Conservation (phyloP, 2,113 vertebrate genomes). For the Pao palembangensis region DNA sequence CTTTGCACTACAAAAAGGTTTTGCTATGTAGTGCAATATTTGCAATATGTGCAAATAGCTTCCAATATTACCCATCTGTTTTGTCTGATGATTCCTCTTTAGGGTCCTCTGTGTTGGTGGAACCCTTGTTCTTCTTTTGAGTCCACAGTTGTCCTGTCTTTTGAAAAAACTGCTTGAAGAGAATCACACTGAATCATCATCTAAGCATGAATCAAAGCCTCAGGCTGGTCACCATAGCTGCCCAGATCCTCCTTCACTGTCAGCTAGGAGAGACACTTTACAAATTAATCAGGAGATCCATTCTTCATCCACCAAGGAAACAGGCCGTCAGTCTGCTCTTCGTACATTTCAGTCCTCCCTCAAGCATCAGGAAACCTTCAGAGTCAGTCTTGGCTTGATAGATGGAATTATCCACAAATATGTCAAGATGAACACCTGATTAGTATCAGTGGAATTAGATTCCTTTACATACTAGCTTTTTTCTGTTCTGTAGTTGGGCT, state of each 20-base stretch:
- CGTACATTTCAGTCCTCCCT: constrained; percentile 58
- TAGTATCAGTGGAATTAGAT: not conserved
- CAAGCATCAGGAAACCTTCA: constrained; percentile 64
- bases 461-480: too few species aligned
- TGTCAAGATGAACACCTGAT: constrained; percentile 70
- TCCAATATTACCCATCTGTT: not conserved
- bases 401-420: constrained; percentile 86
- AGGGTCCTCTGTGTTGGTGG: constrained; percentile 84
- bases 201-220: constrained; percentile 11
- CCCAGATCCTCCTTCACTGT: constrained; percentile 16
- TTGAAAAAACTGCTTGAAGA: constrained; percentile 59
- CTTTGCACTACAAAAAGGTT: not conserved
- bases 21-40: too few species aligned
- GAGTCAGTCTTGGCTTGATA: constrained; percentile 83
- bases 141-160: constrained; percentile 71
- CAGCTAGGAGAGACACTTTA: constrained; percentile 54
- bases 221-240: constrained; percentile 12
- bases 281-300: not conserved
- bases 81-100: constrained; percentile 12
- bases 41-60: too few species aligned
- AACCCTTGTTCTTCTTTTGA: constrained; percentile 80
- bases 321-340: constrained; percentile 2
- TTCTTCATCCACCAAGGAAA: constrained; percentile 1
- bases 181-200: constrained; percentile 3
- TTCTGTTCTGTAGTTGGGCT: too few species aligned